Evolutionary conservation across 2,888 invertebrate genomes (phyloP).

Genomic region (Apamea sordens): DNA sequence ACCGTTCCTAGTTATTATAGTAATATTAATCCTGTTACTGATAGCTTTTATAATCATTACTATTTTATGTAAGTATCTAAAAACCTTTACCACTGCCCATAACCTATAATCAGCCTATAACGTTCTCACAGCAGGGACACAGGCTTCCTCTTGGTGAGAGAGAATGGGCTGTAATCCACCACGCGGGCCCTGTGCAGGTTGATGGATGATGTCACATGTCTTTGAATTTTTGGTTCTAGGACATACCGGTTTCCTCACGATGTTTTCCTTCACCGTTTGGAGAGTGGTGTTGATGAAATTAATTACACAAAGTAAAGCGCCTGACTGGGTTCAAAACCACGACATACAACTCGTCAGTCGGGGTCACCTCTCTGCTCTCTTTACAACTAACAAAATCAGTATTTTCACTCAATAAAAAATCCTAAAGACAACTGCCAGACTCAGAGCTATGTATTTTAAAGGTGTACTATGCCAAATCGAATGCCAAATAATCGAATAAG

Average conservation of each 20-base stretch:
- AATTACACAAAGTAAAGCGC: neutral
- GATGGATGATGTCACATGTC: neutral
- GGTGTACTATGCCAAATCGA: too few species aligned
- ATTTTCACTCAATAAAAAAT: neutral
- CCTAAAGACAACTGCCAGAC: neutral
- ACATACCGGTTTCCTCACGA: neutral
- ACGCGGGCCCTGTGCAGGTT: neutral
- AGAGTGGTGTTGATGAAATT: neutral
- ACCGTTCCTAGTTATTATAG: conserved; percentile 84
- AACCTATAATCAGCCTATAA: neutral
- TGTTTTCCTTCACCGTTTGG: neutral
- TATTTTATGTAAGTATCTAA: conserved; percentile 88
- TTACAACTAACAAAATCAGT: neutral
- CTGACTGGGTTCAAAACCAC: neutral
- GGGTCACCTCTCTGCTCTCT: neutral
- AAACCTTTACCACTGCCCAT: neutral
- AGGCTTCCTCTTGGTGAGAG: neutral
- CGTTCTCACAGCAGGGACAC: neutral
- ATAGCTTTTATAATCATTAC: conserved; percentile 89
- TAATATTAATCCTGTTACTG: conserved; percentile 88
- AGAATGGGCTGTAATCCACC: neutral
- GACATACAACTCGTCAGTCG: neutral
- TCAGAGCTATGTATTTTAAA: neutral
- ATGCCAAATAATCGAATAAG: too few species aligned
- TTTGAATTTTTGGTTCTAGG: neutral